phyloP scores from a whole-genome alignment of 1,140 invertebrate genomes.

The Bombus vancouverensis region DNA sequence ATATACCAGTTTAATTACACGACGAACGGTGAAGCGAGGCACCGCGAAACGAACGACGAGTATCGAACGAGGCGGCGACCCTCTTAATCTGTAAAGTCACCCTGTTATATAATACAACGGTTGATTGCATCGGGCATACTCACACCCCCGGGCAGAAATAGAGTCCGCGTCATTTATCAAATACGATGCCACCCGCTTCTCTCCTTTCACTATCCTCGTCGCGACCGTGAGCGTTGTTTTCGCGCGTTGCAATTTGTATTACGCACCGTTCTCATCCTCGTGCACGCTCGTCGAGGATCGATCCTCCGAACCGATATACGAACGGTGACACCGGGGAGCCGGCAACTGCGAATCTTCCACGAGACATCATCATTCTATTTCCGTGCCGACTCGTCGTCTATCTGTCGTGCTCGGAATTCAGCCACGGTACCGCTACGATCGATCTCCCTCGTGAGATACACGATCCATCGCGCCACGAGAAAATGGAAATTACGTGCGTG shows the following conservation, averaged over 20 bases:
- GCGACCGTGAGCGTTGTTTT: slow-evolving; percentile 63
- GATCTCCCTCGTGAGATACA: slow-evolving; percentile 47
- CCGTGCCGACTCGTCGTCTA: slow-evolving; percentile 40
- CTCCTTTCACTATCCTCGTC: slow-evolving; percentile 44
- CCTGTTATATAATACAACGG: slow-evolving; percentile 77
- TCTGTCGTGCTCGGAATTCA: slow-evolving; percentile 59
- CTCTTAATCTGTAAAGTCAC: slow-evolving; percentile 72
- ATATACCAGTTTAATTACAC: slow-evolving; percentile 29
- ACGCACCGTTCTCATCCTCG: slow-evolving; percentile 34
- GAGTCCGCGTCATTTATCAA: slow-evolving; percentile 78
- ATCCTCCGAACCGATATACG: slow-evolving; percentile 52
- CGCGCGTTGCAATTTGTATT: slow-evolving; percentile 74
- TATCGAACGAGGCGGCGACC: slow-evolving; percentile 29
- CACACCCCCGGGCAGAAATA: slow-evolving; percentile 67
- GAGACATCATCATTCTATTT: slow-evolving; percentile 64
- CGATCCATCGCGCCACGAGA: slow-evolving; percentile 25
- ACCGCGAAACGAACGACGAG: slow-evolving; percentile 19
- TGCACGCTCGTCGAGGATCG: slow-evolving; percentile 50
- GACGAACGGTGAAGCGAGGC: not conserved
- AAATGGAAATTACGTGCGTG: slow-evolving; percentile 59
- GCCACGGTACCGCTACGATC: slow-evolving; percentile 41
- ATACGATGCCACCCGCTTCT: slow-evolving; percentile 64
- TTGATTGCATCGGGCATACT: slow-evolving; percentile 73
- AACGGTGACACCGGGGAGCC: slow-evolving; percentile 18
- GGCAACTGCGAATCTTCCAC: slow-evolving; percentile 45